phyloP scores from a whole-genome alignment of 2,797 vertebrate species.

The Sebastes trivittatus region DNA sequence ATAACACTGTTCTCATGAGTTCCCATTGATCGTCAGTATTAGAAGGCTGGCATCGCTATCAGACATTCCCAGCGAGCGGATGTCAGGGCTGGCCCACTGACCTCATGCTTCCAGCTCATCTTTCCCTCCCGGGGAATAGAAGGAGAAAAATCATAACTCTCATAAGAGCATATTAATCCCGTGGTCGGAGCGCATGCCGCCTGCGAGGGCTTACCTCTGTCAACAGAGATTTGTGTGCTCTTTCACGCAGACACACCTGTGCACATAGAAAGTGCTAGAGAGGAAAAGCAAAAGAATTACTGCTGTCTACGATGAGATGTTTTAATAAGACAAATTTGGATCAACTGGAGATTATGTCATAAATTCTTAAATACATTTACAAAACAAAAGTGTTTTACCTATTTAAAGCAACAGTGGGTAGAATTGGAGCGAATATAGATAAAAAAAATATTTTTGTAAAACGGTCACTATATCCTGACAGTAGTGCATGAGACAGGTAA shows the following conservation, averaged over 20 bases:
- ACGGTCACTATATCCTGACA: too few relatives aligned
- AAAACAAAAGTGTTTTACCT: too few relatives aligned
- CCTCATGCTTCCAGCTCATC: constrained; percentile 70
- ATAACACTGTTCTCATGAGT: constrained; percentile 41
- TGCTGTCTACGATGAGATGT: neutral
- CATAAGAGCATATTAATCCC: constrained; percentile 75
- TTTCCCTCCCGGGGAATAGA: constrained; percentile 53
- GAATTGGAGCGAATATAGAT: too few relatives aligned
- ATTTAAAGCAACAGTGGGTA: too few relatives aligned
- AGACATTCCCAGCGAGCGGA: constrained; percentile 45
- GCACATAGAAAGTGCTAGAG: neutral
- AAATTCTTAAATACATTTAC: neutral
- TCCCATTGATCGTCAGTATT: constrained; percentile 58
- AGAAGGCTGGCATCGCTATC: constrained; percentile 54
- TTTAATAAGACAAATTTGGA: neutral
- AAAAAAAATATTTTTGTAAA: too few relatives aligned
- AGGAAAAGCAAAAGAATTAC: neutral
- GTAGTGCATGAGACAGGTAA: too few relatives aligned
- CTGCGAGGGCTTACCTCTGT: constrained; percentile 61
- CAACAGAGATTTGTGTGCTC: constrained; percentile 40
- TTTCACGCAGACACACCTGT: constrained; percentile 51
- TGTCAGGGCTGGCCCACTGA: constrained; percentile 68
- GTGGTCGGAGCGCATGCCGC: constrained; percentile 54
- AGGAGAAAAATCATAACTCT: constrained; percentile 61
- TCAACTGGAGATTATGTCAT: neutral